Conservation (phyloP, 2,113 vertebrate genomes). For the Strigops habroptila region DNA sequence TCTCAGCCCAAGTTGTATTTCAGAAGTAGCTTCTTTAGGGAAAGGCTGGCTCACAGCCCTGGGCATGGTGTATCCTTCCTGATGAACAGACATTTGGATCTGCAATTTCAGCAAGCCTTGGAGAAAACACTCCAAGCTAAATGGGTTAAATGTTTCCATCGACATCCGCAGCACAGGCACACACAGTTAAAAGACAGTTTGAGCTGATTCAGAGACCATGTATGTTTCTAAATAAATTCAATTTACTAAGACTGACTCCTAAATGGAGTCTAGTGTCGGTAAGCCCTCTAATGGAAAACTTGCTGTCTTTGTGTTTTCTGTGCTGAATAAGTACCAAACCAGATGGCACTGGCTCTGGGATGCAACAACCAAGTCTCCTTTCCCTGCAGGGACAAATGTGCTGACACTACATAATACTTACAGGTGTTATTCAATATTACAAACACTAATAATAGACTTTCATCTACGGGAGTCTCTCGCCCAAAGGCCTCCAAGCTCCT, state of each 20-base stretch:
- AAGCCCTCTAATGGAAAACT: constrained; percentile 47
- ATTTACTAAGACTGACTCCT: constrained; percentile 43
- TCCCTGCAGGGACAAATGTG: constrained; percentile 16
- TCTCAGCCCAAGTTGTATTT: not conserved
- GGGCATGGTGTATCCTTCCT: not conserved
- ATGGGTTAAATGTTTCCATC: constrained; percentile 43
- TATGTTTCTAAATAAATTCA: constrained; percentile 52
- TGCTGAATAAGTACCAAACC: constrained; percentile 26
- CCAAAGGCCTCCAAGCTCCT: constrained; percentile 32
- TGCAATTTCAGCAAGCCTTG: not conserved
- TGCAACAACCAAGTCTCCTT: constrained; percentile 5
- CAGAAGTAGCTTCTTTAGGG: not conserved
- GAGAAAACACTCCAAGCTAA: not conserved
- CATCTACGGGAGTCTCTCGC: constrained; percentile 29
- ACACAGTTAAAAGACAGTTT: constrained; percentile 21
- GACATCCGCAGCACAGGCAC: not conserved
- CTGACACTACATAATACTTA: constrained; percentile 43
- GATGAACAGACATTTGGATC: not conserved
- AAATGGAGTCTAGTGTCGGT: constrained; percentile 23
- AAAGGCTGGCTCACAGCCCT: not conserved
- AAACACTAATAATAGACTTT: constrained; percentile 51
- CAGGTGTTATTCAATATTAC: constrained; percentile 49
- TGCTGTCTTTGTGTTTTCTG: constrained; percentile 41
- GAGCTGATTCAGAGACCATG: not conserved
- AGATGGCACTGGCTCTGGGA: constrained; percentile 53